Percentiles rank a stretch among this genome's conserved stretches.
phyloP scores from a whole-genome alignment of 2,797 vertebrate species.

The Huso huso region DNA sequence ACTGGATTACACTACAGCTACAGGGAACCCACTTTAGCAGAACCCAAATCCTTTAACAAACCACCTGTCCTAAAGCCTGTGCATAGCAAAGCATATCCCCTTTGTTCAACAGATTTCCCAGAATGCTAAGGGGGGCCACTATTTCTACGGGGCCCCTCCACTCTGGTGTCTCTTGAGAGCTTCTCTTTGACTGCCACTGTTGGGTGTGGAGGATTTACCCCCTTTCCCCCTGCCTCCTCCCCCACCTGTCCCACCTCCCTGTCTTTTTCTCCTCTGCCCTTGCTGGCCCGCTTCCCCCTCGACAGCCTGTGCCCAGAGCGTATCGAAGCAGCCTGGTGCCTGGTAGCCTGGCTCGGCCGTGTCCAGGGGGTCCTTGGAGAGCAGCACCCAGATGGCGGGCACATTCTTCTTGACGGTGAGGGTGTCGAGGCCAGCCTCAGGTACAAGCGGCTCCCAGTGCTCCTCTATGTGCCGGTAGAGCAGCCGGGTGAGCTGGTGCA shows the following conservation, averaged over 20 bases:
- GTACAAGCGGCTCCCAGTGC: constrained; percentile 63
- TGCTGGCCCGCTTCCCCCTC: constrained; percentile 34
- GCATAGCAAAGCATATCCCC: too few relatives aligned
- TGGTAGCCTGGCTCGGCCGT: constrained; percentile 54
- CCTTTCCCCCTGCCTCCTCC: constrained; percentile 17
- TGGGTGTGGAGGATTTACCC: constrained; percentile 22
- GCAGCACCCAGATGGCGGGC: constrained; percentile 57
- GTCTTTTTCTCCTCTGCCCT: constrained; percentile 41
- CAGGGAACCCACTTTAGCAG: too few relatives aligned
- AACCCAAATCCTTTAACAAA: too few relatives aligned
- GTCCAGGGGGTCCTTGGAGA: constrained; percentile 57
- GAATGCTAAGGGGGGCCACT: too few relatives aligned
- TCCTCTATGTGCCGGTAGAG: constrained; percentile 57
- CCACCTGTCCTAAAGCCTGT: too few relatives aligned
- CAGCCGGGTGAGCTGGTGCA: constrained; percentile 66
- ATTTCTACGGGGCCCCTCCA: too few relatives aligned
- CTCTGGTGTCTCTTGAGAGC: too few relatives aligned
- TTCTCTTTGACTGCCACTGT: constrained; percentile 15
- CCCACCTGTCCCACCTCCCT: constrained; percentile 23
- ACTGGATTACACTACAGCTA: too few relatives aligned
- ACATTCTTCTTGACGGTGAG: constrained; percentile 62
- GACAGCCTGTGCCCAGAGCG: constrained; percentile 41
- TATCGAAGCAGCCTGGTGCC: constrained; percentile 46
- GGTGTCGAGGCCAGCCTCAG: constrained; percentile 55
- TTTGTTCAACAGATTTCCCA: too few relatives aligned